Evolutionary conservation across 2,113 vertebrate species (phyloP).

Genomic region (Sinocyclocheilus rhinocerous): DNA sequence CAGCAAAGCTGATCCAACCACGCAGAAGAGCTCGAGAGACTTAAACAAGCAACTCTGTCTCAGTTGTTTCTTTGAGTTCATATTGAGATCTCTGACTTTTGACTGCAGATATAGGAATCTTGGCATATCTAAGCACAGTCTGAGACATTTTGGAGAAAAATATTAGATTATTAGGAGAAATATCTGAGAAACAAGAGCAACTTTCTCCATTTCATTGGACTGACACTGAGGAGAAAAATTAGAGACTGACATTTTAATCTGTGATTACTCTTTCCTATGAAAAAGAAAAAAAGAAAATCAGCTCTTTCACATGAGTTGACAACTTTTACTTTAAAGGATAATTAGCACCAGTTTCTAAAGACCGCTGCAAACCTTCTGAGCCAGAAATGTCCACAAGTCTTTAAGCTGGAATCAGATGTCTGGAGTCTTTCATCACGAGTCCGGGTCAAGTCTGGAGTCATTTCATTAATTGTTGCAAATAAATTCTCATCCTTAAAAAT

Average conservation of each 20-base stretch:
- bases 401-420: too few species aligned
- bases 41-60: neutral
- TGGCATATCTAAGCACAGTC: neutral
- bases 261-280: too few species aligned
- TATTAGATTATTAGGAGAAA: neutral
- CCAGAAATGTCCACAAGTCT: too few species aligned
- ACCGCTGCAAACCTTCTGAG: conserved; percentile 67
- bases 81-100: neutral
- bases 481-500: too few species aligned
- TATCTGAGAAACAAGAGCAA: neutral
- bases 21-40: neutral
- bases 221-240: neutral
- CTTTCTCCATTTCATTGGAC: neutral
- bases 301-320: conserved; percentile 44
- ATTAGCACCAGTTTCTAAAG: conserved; percentile 69
- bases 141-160: neutral
- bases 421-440: too few species aligned
- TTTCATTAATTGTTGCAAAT: too few species aligned
- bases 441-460: too few species aligned
- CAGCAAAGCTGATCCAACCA: neutral
- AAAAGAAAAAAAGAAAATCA: neutral
- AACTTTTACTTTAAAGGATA: conserved; percentile 65
- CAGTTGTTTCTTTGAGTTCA: neutral
- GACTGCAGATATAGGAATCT: neutral
- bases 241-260: too few species aligned